Percentiles rank a stretch among this genome's conserved stretches.
phyloP scores from a whole-genome alignment of 2,797 vertebrate genomes.

The Carcharodon carcharias region DNA sequence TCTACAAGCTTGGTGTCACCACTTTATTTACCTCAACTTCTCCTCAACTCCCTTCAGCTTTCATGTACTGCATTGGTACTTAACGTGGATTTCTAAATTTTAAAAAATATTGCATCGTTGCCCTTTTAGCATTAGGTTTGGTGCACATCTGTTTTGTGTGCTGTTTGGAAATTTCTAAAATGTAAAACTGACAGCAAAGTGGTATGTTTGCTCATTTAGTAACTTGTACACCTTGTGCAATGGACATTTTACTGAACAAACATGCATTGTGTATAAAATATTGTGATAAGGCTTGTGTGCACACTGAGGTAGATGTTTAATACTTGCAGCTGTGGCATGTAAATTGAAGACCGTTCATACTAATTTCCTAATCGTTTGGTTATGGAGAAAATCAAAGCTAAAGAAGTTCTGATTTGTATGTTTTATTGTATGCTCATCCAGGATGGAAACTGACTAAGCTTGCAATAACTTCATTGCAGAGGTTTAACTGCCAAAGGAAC shows the following conservation, averaged over 20 bases:
- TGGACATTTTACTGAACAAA: background rate
- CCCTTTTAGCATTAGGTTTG: background rate
- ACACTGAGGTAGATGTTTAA: background rate
- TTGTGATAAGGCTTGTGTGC: background rate
- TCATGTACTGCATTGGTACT: background rate
- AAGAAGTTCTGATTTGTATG: background rate
- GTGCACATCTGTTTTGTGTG: background rate
- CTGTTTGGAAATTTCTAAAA: background rate
- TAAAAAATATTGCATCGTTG: background rate
- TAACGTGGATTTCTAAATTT: background rate
- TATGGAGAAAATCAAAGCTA: background rate
- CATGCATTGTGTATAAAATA: background rate
- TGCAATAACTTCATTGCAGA: background rate
- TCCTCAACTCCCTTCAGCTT: background rate
- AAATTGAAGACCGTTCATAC: background rate
- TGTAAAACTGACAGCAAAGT: background rate
- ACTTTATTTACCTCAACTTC: background rate
- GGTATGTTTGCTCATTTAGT: background rate
- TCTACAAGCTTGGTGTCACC: background rate
- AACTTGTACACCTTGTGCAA: background rate
- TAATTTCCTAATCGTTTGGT: background rate
- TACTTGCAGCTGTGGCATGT: background rate
- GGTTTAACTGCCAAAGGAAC: background rate
- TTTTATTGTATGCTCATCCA: background rate
- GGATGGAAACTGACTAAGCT: background rate